phyloP scores from a whole-genome alignment of 2,113 vertebrate genomes.

The Alectura lathami region DNA sequence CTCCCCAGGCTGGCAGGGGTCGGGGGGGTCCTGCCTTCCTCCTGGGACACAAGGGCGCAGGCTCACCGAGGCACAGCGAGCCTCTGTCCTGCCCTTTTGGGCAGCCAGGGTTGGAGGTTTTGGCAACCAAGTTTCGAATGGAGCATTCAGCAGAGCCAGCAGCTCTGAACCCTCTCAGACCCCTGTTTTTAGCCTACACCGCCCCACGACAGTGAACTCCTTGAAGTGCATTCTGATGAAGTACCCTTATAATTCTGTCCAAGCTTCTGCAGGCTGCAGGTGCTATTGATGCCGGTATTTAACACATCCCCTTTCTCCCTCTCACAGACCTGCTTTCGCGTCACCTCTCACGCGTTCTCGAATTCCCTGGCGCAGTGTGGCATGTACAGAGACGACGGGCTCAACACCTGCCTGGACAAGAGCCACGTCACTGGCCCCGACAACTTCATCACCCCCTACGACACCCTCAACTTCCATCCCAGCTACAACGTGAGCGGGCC shows the following conservation, averaged over 20 bases:
- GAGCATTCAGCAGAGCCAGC: no score
- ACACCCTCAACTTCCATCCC: slow-evolving; percentile 73
- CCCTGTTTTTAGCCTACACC: not conserved
- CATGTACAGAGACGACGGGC: slow-evolving; percentile 70
- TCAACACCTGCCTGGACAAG: slow-evolving; percentile 79
- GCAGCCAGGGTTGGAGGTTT: not conserved
- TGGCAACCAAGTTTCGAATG: not conserved
- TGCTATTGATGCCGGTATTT: fast-evolving
- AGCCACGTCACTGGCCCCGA: slow-evolving; percentile 60
- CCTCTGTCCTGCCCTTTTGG: not conserved
- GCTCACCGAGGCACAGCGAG: not conserved
- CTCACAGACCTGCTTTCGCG: slow-evolving; percentile 73
- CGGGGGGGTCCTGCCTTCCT: not conserved
- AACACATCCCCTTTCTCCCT: not conserved
- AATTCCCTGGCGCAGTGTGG: slow-evolving; percentile 34
- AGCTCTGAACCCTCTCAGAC: not conserved
- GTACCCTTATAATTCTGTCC: fast-evolving
- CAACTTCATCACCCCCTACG: slow-evolving; percentile 45
- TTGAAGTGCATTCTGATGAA: fast-evolving
- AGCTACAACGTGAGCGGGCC: slow-evolving; percentile 67
- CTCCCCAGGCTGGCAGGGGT: not conserved
- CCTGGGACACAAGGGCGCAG: not conserved
- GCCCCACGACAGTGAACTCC: not conserved
- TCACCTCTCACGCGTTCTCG: slow-evolving; percentile 62
- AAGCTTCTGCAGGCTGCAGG: fast-evolving